These are phyloP conservation scores for Furcifer pardalis DNA, from an alignment of 2,797 vertebrate genomes.

Conservation along the genomic window DNA sequence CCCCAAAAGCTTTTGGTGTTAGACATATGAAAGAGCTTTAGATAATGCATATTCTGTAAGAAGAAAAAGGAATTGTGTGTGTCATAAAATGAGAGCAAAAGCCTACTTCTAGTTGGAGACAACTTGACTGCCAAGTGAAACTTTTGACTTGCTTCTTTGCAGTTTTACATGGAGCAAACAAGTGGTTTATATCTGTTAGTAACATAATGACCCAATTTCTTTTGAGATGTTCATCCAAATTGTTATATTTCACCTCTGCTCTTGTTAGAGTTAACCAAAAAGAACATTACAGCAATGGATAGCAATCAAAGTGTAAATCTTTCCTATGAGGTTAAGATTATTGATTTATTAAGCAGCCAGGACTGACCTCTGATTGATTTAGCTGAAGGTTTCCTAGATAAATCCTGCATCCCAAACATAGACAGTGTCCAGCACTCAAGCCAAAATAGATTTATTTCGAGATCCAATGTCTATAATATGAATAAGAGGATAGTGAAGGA, in stretches of 20 bases:
- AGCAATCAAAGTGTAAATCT: neutral
- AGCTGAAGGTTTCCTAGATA: conserved; percentile 25
- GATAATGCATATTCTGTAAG: conserved; percentile 9
- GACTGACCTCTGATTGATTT: conserved; percentile 20
- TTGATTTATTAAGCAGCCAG: conserved; percentile 31
- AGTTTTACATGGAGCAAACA: neutral
- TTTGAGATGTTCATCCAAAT: neutral
- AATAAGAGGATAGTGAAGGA: conserved; percentile 7
- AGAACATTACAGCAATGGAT: neutral
- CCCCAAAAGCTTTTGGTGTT: neutral
- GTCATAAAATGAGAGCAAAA: too few species aligned
- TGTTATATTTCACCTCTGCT: conserved; percentile 27
- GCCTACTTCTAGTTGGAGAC: too few species aligned
- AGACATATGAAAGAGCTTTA: neutral
- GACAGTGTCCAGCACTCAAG: neutral
- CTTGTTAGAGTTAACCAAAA: conserved; percentile 23
- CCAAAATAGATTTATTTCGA: conserved; percentile 41
- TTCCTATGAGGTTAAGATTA: conserved; percentile 22
- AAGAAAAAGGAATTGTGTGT: conserved; percentile 46
- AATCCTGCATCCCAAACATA: neutral
- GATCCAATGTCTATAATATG: conserved; percentile 18
- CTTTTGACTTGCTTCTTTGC: conserved; percentile 26
- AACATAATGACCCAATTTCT: conserved; percentile 16
- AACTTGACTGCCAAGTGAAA: conserved; percentile 38
- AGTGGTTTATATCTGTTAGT: neutral